Base-by-base conservation (phyloP, 1,140 invertebrate genomes). In the Grapholita molesta region DNA sequence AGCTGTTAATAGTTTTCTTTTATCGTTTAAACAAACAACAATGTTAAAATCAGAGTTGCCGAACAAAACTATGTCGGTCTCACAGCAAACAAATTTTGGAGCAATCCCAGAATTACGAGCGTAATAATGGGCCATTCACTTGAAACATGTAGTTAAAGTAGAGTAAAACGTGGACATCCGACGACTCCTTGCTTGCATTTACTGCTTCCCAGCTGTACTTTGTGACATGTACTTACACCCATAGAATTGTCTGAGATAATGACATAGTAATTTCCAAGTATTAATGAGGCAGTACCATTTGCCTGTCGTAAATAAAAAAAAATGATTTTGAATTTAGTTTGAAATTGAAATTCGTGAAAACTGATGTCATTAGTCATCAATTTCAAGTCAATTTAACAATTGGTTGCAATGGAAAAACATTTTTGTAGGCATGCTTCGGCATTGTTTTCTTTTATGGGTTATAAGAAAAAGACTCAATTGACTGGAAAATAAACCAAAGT, bases 121-220 rank as follows among this genome's bases (percentile, higher is more conserved):
- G 67, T 69, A 73, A 73, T 77, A 79, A 78, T 77, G 73, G 71
- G 33, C 33, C 67, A 79, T 80, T 72, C 70, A 72, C 73, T 78
- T 74, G 74, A 73, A 80, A 73, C 66, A 74, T 78, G 67, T 67
- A 77, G 69, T 75, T 70, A 70, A 76, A 82, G 75, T 82, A 79
- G 76, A 80, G 72, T 77, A 73, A 80, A 82, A 80, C 35, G 65
- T 77, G 76, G 71, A 79, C 76, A 75, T 78, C 71, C 76, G 66
- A 42, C 11, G 21, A 52, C 69, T 67, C 66, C 64, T 67, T 72
- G 67, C 64, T 65, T 64, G 52, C 57, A 35, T 48, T 61, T 61
- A 42, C 38, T 28, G 35, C n/a, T 64, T 12, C 24, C 61, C 15
- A 30, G 32, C 18, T 25, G 61, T 33, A 28, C 28, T 30, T 30